These are phyloP conservation scores for Sigmodon hispidus DNA, from an alignment of 2,113 vertebrate species.

Conservation along the genomic window DNA sequence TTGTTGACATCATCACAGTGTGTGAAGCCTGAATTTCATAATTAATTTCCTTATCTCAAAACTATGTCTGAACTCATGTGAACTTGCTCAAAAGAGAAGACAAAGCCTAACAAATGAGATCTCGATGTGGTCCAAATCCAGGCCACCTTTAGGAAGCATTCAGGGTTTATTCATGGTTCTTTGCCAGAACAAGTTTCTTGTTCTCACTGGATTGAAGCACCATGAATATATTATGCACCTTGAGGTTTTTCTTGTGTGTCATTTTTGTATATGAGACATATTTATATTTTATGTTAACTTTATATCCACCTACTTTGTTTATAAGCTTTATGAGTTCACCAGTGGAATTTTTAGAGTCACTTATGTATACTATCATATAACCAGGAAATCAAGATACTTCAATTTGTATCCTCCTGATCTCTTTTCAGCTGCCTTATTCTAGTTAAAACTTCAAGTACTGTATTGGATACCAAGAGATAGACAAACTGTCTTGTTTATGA, in stretches of 20 bases:
- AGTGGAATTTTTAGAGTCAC: neutral
- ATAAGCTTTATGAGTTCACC: neutral
- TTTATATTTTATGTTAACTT: neutral
- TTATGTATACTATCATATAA: neutral
- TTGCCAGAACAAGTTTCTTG: constrained; percentile 2
- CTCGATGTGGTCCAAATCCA: neutral
- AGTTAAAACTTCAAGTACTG: neutral
- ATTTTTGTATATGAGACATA: neutral
- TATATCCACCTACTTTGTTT: neutral
- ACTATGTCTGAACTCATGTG: neutral
- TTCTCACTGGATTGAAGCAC: neutral
- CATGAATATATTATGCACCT: constrained; percentile 26
- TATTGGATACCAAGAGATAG: neutral
- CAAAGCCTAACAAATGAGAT: constrained; percentile 18
- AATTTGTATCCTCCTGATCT: neutral
- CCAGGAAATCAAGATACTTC: neutral
- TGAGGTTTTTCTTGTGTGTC: neutral
- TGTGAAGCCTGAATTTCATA: neutral
- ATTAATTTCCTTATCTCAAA: constrained; percentile 40
- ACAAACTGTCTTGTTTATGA: neutral
- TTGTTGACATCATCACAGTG: neutral
- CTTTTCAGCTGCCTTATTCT: neutral
- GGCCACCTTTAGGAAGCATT: neutral
- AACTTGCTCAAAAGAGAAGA: constrained; percentile 30
- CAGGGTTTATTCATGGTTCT: neutral